Percentiles rank a stretch among this genome's conserved stretches.
phyloP scores from a whole-genome alignment of 2,888 invertebrate genomes.

The Diplazon laetatorius region DNA sequence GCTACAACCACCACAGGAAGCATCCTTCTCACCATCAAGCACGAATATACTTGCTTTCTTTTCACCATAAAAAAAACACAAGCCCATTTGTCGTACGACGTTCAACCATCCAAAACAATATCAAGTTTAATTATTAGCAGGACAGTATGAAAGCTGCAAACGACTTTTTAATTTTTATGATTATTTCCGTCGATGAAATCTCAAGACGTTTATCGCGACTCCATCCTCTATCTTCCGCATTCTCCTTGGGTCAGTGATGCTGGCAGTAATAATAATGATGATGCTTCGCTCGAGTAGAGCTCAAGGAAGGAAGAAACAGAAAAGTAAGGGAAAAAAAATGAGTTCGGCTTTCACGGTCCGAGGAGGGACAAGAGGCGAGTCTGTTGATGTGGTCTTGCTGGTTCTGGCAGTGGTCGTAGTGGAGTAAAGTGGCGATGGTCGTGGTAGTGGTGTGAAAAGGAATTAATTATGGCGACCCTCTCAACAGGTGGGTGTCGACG shows the following conservation, averaged over 20 bases:
- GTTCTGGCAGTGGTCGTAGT: constrained; percentile 39
- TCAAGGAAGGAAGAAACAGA: constrained; percentile 26
- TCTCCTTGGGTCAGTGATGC: constrained; percentile 50
- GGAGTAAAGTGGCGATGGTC: constrained; percentile 65
- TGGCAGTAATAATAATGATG: constrained; percentile 48
- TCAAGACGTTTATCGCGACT: constrained; percentile 54
- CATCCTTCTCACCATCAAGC: too few species aligned
- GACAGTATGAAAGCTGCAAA: neutral
- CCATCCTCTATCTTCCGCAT: constrained; percentile 28
- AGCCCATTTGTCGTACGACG: neutral
- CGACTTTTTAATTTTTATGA: neutral
- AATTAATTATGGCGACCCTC: constrained; percentile 81
- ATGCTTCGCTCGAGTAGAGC: constrained; percentile 46
- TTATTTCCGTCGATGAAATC: constrained; percentile 12
- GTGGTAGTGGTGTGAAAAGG: constrained; percentile 79
- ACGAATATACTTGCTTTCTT: too few species aligned
- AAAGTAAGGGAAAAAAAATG: constrained; percentile 32
- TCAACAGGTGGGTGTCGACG: constrained; percentile 82
- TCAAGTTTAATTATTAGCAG: neutral
- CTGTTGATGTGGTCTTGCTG: constrained; percentile 53
- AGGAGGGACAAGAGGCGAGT: constrained; percentile 52
- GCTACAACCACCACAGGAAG: too few species aligned
- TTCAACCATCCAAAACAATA: neutral
- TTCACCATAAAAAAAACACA: too few species aligned
- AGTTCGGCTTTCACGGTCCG: constrained; percentile 44